phyloP scores from a whole-genome alignment of 2,113 vertebrate genomes.

The Passer domesticus region DNA sequence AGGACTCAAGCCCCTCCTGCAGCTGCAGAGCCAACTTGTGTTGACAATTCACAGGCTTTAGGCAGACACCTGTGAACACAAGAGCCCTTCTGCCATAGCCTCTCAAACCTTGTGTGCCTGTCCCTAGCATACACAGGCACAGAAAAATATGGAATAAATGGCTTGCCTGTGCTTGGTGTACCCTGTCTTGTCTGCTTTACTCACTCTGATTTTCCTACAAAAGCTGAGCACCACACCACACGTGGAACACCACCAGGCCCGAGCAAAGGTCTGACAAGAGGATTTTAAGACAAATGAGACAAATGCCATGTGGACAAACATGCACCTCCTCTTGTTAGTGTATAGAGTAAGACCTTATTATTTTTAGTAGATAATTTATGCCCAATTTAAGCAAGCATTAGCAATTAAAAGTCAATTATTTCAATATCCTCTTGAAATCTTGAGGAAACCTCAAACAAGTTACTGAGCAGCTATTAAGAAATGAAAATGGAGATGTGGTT shows the following conservation, averaged over 20 bases:
- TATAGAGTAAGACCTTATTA: not conserved
- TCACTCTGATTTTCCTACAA: not conserved
- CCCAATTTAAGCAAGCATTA: not conserved
- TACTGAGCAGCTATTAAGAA: not conserved
- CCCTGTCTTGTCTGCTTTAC: not conserved
- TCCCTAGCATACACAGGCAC: not conserved
- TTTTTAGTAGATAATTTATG: not conserved
- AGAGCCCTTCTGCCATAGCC: not conserved
- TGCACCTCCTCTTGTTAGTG: not conserved
- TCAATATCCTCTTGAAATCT: not conserved
- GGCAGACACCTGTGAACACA: not conserved
- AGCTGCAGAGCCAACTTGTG: not conserved
- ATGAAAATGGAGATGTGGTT: not conserved
- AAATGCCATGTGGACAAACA: not conserved
- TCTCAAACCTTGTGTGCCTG: too few species aligned
- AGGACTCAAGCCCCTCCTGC: not conserved
- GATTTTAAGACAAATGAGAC: not conserved
- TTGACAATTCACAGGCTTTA: not conserved
- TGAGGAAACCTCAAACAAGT: not conserved
- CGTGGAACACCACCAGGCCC: not conserved
- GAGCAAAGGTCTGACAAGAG: not conserved
- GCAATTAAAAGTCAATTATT: not conserved
- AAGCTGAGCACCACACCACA: not conserved
- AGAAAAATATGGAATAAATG: not conserved
- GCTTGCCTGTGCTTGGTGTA: not conserved